These are phyloP conservation scores for Zaprionus obscuricornis DNA, from an alignment of 2,888 invertebrate genomes.

Conservation along the genomic window DNA sequence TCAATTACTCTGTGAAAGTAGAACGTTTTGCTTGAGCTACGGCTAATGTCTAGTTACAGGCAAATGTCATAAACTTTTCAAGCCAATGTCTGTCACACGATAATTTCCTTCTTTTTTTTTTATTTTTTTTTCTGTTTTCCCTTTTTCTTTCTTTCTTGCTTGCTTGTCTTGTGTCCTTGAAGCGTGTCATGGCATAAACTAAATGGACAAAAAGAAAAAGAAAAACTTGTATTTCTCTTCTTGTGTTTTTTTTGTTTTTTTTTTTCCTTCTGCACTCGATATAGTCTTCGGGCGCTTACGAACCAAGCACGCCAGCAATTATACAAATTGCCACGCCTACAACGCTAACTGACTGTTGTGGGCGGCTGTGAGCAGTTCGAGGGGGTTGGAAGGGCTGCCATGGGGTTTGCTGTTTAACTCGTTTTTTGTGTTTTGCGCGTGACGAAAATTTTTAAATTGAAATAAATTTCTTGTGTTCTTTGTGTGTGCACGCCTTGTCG, in stretches of 20 bases:
- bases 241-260: conserved; percentile 5
- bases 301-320: conserved; percentile 62
- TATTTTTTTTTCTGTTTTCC: conserved; percentile 21
- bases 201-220: conserved; percentile 9
- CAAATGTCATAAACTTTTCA: conserved; percentile 31
- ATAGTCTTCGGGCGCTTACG: too few relatives aligned
- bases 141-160: too few relatives aligned
- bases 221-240: background rate
- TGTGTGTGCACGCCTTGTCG: conserved; percentile 39
- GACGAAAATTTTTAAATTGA: conserved; percentile 77
- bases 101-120: conserved; percentile 51
- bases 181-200: conserved; percentile 64
- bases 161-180: conserved; percentile 60
- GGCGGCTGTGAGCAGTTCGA: background rate
- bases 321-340: conserved; percentile 63
- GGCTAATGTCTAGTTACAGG: background rate
- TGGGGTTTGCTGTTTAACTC: conserved; percentile 44
- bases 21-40: background rate
- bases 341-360: background rate
- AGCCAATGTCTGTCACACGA: conserved; percentile 52
- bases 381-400: background rate
- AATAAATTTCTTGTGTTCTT: conserved; percentile 62
- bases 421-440: conserved; percentile 67
- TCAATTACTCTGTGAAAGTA: conserved; percentile 43
- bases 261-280: background rate